Base-by-base conservation (phyloP, 2,113 vertebrate genomes). In the Oreochromis tanganicae region DNA sequence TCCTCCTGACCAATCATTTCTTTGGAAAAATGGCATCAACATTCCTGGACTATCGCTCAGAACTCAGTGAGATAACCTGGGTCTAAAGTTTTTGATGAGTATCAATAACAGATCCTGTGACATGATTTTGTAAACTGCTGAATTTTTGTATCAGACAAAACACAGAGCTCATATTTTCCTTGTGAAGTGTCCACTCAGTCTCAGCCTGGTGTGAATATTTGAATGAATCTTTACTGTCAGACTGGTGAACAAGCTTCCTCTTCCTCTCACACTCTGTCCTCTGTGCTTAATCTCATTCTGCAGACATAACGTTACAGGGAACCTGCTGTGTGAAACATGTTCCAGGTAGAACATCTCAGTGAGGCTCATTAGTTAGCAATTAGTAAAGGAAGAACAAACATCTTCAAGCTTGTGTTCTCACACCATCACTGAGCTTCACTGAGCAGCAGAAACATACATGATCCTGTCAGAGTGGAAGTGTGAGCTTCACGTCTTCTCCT, bases 121-220 rank as follows among this genome's bases (percentile, higher is more conserved):
- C 0, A 0, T 36, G 0, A 66, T 36, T 66, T 38, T 7, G 61
- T 36, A 66, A 66, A 66, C 32, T 1, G 1, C 19, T 41, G 63
- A n/a, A 0, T 66, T 66, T 5, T 36, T 38, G 5, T 66, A 38
- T 36, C 9, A 36, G 10, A 36, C 61, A n/a, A 66, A 38, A 68
- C 7, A 14, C 63, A 68, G 0, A 66, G 17, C 34, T 1, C 32
- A 1, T 38, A 7, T 66, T 66, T 66, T 38, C 6, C 4, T 1
- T 59, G 27, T 61, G 2, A 19, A 0, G 6, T 27, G 4, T 3
- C 6, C 24, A 57, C 55, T 0, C 55, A 27, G 55, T 27, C 0
- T 57, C 4, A 57, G 12, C 8, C 29, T 61, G 27, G 8, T 32
- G 8, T 1, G 57, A 59, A 17, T 59, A 14, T 61, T 61, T 34